phyloP scores from a whole-genome alignment of 2,113 vertebrate species.

The Tapirus terrestris region DNA sequence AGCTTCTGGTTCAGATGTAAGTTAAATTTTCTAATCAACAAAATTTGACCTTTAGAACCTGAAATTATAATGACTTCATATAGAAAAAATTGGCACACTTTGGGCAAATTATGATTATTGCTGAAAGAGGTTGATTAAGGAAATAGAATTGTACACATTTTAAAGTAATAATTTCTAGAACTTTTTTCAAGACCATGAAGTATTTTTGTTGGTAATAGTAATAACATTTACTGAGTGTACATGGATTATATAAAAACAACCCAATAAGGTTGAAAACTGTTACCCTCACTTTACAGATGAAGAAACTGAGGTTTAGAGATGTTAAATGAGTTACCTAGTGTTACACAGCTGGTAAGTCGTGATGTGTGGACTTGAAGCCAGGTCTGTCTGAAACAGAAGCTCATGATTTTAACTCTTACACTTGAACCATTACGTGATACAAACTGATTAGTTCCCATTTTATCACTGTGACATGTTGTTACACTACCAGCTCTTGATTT shows the following conservation, averaged over 20 bases:
- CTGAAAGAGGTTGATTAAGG: slow-evolving; percentile 4
- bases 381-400: neutral
- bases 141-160: slow-evolving; percentile 19
- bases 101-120: neutral
- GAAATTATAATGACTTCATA: slow-evolving; percentile 1
- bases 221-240: neutral
- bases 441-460: neutral
- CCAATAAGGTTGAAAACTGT: neutral
- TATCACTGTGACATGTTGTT: neutral
- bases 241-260: slow-evolving; percentile 28
- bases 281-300: neutral
- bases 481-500: slow-evolving; percentile 5
- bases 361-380: neutral
- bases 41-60: slow-evolving; percentile 12
- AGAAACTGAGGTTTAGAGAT: slow-evolving; percentile 29
- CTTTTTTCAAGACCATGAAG: neutral
- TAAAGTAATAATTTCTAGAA: slow-evolving; percentile 18
- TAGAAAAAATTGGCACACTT: neutral
- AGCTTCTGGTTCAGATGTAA: slow-evolving; percentile 95
- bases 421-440: neutral
- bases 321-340: neutral
- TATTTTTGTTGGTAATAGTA: slow-evolving; percentile 9
- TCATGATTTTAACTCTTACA: neutral
- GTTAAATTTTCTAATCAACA: slow-evolving; percentile 73
- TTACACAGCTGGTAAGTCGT: neutral